phyloP scores from a whole-genome alignment of 2,797 vertebrate genomes.

The Propithecus perrieri region DNA sequence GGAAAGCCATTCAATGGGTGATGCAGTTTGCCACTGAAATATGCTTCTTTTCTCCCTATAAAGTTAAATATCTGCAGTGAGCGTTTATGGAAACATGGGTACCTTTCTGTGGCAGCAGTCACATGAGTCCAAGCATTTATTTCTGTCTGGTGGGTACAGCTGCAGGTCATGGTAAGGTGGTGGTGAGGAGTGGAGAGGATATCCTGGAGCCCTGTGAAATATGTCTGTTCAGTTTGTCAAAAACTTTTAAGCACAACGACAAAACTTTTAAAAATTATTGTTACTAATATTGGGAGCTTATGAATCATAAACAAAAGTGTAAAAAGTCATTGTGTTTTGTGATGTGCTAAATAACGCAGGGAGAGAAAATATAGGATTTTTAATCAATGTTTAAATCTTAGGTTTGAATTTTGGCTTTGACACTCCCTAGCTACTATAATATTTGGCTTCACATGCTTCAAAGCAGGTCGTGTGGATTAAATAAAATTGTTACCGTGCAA shows the following conservation, averaged over 20 bases:
- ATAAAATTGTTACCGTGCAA: not conserved
- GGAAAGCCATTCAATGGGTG: not conserved
- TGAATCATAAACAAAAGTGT: not conserved
- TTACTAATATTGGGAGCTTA: not conserved
- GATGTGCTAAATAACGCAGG: not conserved
- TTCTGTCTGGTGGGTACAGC: not conserved
- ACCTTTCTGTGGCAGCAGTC: not conserved
- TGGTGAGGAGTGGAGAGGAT: not conserved
- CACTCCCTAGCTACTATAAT: not conserved
- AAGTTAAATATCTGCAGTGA: not conserved
- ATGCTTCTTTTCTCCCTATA: not conserved
- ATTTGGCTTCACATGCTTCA: not conserved
- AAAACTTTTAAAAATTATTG: not conserved
- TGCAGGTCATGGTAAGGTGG: not conserved
- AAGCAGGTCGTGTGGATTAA: constrained; percentile 9
- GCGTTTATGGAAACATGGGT: not conserved
- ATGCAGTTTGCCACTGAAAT: not conserved
- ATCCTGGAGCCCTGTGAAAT: not conserved
- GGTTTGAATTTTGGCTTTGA: not conserved
- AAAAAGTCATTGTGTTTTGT: not conserved
- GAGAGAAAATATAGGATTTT: not conserved
- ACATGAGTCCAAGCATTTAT: not conserved
- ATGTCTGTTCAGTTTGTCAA: not conserved
- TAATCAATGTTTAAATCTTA: not conserved
- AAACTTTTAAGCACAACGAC: not conserved